phyloP scores from a whole-genome alignment of 2,888 invertebrate genomes.

The Apantesis nais region DNA sequence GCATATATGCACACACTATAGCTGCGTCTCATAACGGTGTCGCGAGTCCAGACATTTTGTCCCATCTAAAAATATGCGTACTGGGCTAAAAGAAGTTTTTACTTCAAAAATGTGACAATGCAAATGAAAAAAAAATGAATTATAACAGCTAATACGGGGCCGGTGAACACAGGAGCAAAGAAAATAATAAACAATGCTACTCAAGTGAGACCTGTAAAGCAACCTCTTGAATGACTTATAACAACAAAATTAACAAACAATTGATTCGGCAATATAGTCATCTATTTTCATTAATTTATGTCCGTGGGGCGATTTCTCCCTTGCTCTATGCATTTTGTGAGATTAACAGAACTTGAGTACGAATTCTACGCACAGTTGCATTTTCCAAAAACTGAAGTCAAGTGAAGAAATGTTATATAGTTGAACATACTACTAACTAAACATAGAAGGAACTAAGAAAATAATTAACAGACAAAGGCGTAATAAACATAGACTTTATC shows the following conservation, averaged over 20 bases:
- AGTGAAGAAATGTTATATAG: not conserved
- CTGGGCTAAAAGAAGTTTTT: no score
- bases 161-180: constrained; percentile 80
- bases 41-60: no score
- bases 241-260: not conserved
- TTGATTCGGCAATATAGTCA: not conserved
- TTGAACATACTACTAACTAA: not conserved
- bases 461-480: not conserved
- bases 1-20: no score
- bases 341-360: not conserved
- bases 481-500: no score
- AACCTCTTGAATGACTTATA: not conserved
- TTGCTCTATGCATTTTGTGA: not conserved
- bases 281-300: not conserved
- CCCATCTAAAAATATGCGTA: no score
- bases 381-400: not conserved
- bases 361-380: not conserved
- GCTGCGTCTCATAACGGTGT: no score
- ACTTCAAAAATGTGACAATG: constrained; percentile 43
- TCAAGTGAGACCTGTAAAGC: constrained; percentile 58
- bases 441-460: not conserved
- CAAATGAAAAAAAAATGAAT: constrained; percentile 48
- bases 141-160: constrained; percentile 67
- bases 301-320: not conserved
- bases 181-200: constrained; percentile 59